Base-by-base conservation (phyloP, 2,888 invertebrate species). In the Coleophora deauratella region DNA sequence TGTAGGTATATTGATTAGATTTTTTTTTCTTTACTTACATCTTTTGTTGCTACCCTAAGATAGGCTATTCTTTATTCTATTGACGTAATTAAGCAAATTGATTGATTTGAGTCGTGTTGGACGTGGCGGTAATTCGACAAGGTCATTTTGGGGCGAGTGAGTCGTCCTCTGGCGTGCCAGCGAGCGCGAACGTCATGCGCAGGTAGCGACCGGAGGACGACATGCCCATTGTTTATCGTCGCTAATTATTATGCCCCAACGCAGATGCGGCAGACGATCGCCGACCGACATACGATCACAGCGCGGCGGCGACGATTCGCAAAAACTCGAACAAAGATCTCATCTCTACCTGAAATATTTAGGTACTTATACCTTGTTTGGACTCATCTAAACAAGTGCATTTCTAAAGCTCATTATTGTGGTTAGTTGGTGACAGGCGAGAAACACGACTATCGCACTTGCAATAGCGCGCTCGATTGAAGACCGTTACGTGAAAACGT, bases 401-500 rank as follows among this genome's bases (percentile, higher is more conserved):
- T 31, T 38, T 14, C 11, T 37, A 12, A 30, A 30, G 32, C 15
- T 30, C 31, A 40, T 13, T 34, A 27, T 3, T 13, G 7, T 33
- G 1, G 9, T 33, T n/a, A 27, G 21, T 8, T 13, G 14, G 11
- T 32, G 10, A 6, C 10, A 35, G 14, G 27, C 11, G 12, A 6
- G 3, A 65, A 63, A 58, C 60, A 67, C 76, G 71, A 72, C 77
- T 73, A 73, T 72, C 72, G 60, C 66, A 70, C 66, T 74, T 69
- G 72, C 80, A 75, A 79, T 77, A 82, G 75, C 75, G 81, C 84
- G 84, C 85, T 84, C 82, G 81, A 82, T 85, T 84, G 80, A 79
- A 73, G 78, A 86, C 84, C 85, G 85, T 85, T 85, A 84, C 84
- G 81, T 82, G 81, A 82, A 75, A 84, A 82, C 78, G 77, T 71